These are phyloP conservation scores for Clavelina lepadiformis DNA, from an alignment of 23 tunicate species.

Conservation along the genomic window DNA sequence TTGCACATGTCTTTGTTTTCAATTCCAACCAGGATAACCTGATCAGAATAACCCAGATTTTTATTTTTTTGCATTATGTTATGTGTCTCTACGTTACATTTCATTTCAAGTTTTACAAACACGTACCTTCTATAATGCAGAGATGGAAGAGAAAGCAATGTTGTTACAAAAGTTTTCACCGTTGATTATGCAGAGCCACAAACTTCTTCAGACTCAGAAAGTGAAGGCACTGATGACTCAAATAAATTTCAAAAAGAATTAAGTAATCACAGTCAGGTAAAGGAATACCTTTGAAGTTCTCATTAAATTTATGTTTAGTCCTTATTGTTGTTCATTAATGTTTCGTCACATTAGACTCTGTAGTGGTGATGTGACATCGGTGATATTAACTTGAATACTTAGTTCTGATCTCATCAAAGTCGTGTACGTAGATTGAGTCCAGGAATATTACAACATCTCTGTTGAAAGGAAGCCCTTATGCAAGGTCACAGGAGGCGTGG, in stretches of 20 bases:
- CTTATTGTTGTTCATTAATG: too few relatives aligned
- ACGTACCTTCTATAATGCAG: conserved; percentile 13
- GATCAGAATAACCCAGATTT: neutral
- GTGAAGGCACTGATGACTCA: conserved; percentile 44
- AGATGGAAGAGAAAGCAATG: conserved; percentile 95
- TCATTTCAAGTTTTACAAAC: neutral
- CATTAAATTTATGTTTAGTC: too few relatives aligned
- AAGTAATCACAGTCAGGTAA: conserved; percentile 44
- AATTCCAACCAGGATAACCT: too few relatives aligned
- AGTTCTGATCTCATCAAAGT: too few relatives aligned
- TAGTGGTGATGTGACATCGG: too few relatives aligned
- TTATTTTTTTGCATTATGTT: neutral
- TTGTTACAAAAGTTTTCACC: conserved; percentile 90
- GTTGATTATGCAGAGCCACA: conserved; percentile 73
- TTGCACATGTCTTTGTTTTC: neutral
- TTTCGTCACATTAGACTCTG: too few relatives aligned
- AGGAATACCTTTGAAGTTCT: too few relatives aligned
- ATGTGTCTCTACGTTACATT: neutral
- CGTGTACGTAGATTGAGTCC: conserved; percentile 30
- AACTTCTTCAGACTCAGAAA: conserved; percentile 17
- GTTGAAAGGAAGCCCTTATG: conserved; percentile 15
- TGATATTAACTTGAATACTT: too few relatives aligned
- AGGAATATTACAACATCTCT: conserved; percentile 28
- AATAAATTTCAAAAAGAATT: conserved; percentile 54
- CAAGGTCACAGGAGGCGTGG: too few relatives aligned